A percentile compares a stretch with the other conserved stretches of the same genome.
phyloP scores from a whole-genome alignment of 2,888 invertebrate genomes.

The Cheilosia scutellata region DNA sequence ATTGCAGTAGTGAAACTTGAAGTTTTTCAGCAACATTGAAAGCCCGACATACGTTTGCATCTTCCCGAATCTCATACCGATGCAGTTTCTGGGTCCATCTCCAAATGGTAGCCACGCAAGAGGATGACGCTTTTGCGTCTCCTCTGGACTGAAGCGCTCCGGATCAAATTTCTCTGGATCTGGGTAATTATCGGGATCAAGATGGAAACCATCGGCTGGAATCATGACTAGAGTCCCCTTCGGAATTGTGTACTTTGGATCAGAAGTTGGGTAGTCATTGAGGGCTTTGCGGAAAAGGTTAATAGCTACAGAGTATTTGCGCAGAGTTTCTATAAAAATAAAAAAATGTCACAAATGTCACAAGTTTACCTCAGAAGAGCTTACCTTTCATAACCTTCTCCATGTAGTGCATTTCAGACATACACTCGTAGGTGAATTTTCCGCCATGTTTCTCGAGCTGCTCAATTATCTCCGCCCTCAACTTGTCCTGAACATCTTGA shows the following conservation, averaged over 20 bases:
- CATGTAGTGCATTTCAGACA: slow-evolving; percentile 80
- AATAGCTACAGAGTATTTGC: slow-evolving; percentile 86
- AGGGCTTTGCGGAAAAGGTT: slow-evolving; percentile 84
- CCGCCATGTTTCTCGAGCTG: slow-evolving; percentile 78
- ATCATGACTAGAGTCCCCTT: slow-evolving; percentile 79
- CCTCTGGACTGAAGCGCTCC: slow-evolving; percentile 86
- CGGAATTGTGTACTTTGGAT: slow-evolving; percentile 84
- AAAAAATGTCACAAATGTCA: not conserved
- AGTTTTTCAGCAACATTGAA: slow-evolving; percentile 25
- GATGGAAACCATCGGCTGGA: slow-evolving; percentile 85
- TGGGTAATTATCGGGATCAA: slow-evolving; percentile 84
- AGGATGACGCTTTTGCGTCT: slow-evolving; percentile 84
- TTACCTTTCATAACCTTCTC: slow-evolving; percentile 81
- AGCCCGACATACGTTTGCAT: slow-evolving; percentile 37
- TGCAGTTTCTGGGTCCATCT: slow-evolving; percentile 81
- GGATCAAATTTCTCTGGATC: slow-evolving; percentile 87
- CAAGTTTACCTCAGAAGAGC: not conserved
- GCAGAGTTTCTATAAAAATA: slow-evolving; percentile 84
- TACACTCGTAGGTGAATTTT: slow-evolving; percentile 79
- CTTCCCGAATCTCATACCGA: slow-evolving; percentile 78
- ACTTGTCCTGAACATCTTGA: slow-evolving; percentile 79
- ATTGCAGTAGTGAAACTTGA: slow-evolving; percentile 41
- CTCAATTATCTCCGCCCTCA: slow-evolving; percentile 78
- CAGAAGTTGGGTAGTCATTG: slow-evolving; percentile 84
- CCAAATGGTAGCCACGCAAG: slow-evolving; percentile 81